Percentiles rank a stretch among this genome's conserved stretches.
Evolutionary conservation across 1,140 invertebrate genomes (phyloP).

Genomic region (Bemisia tabaci): DNA sequence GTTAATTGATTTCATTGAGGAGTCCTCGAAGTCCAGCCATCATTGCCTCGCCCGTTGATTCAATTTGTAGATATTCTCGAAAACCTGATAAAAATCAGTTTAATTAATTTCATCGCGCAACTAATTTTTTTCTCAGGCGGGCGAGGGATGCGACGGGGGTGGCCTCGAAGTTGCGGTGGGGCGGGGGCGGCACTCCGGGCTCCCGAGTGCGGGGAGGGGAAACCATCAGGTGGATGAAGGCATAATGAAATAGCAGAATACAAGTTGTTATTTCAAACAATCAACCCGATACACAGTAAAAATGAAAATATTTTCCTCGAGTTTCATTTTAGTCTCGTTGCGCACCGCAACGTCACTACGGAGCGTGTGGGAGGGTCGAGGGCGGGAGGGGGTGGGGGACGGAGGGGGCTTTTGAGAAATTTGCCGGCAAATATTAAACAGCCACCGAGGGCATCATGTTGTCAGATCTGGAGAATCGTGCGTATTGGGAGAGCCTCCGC

Average conservation of each 20-base stretch:
- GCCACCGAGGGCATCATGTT: background rate
- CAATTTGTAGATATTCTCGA: too few species aligned
- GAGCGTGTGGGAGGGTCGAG: background rate
- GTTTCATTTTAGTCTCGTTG: background rate
- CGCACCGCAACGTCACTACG: background rate
- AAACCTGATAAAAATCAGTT: too few species aligned
- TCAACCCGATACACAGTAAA: background rate
- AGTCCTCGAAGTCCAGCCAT: too few species aligned
- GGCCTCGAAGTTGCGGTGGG: too few species aligned
- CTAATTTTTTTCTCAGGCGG: too few species aligned
- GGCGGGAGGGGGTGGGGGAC: background rate
- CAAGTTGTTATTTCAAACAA: background rate
- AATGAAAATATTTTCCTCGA: background rate
- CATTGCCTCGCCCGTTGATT: too few species aligned
- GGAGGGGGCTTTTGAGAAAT: background rate
- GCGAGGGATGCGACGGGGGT: too few species aligned
- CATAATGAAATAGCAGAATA: background rate
- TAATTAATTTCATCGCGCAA: too few species aligned
- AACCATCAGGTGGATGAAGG: background rate
- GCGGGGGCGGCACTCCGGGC: too few species aligned
- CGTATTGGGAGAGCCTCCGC: too few species aligned
- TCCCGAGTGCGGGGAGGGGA: too few species aligned
- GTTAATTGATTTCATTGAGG: too few species aligned
- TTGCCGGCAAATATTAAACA: background rate
- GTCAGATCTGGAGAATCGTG: background rate